A percentile compares a stretch with the other conserved stretches of the same genome.
Conservation (phyloP, 2,888 invertebrate species). For the Yponomeuta sedellus region DNA sequence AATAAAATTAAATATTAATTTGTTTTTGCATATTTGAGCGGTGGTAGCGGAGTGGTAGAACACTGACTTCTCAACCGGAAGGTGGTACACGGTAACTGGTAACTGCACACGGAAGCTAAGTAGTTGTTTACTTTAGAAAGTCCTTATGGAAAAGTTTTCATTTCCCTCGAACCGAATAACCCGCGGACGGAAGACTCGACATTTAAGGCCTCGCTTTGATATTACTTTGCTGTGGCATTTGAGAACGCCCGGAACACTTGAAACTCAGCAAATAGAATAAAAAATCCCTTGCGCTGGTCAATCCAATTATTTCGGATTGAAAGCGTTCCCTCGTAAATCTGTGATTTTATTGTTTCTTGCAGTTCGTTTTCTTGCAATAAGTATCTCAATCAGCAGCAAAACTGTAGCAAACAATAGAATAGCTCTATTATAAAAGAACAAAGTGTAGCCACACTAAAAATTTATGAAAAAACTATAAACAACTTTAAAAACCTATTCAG, state of each 20-base stretch:
- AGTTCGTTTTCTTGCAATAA: not conserved
- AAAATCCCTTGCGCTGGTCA: not conserved
- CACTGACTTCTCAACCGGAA: too few species aligned
- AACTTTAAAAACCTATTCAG: too few species aligned
- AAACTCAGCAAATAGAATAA: not conserved
- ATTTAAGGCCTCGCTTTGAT: constrained; percentile 6
- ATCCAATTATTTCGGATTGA: not conserved
- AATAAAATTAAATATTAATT: too few species aligned
- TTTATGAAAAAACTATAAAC: too few species aligned
- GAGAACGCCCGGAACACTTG: not conserved
- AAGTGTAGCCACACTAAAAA: too few species aligned
- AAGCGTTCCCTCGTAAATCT: not conserved
- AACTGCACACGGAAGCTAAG: not conserved
- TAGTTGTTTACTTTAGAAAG: not conserved
- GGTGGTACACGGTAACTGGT: not conserved
- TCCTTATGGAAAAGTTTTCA: not conserved
- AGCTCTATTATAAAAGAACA: not conserved
- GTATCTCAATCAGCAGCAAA: not conserved
- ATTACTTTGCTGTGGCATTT: constrained; percentile 3
- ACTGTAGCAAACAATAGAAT: not conserved
- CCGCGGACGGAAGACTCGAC: not conserved
- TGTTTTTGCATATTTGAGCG: too few species aligned
- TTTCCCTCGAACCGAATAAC: not conserved
- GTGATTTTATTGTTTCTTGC: not conserved
- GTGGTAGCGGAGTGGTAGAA: too few species aligned